A percentile compares a stretch with the other conserved stretches of the same genome.
Evolutionary conservation across 1,140 invertebrate species (phyloP).

Genomic region (Druon quercuslanigerum): DNA sequence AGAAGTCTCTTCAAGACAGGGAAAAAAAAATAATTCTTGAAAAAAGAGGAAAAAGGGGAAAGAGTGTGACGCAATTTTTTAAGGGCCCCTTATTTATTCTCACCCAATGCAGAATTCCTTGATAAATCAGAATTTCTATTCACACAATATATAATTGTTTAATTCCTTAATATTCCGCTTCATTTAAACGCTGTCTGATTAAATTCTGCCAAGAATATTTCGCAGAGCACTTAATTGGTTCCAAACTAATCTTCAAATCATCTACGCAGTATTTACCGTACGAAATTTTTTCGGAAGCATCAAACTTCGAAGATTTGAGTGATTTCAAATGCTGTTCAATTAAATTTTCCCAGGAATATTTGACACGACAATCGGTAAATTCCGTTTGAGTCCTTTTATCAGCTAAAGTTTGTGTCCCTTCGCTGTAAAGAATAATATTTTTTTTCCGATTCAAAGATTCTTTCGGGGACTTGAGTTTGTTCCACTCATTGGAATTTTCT

Average conservation of each 20-base stretch:
- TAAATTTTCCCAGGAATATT: slow-evolving; percentile 52
- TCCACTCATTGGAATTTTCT: background rate
- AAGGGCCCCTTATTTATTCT: slow-evolving; percentile 31
- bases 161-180: background rate
- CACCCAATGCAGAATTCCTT: background rate
- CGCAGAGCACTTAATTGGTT: slow-evolving; percentile 24
- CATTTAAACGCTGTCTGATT: background rate
- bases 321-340: slow-evolving; percentile 22
- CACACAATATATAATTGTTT: background rate
- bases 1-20: too few relatives aligned
- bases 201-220: slow-evolving; percentile 34
- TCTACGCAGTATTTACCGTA: background rate
- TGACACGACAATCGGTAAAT: slow-evolving; percentile 37
- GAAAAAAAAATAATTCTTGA: too few relatives aligned
- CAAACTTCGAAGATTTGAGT: background rate
- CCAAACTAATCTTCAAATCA: slow-evolving; percentile 37
- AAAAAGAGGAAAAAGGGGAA: too few relatives aligned
- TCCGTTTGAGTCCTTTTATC: slow-evolving; percentile 50
- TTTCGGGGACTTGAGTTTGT: background rate
- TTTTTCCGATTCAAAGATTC: slow-evolving; percentile 23
- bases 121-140: background rate
- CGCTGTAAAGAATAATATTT: slow-evolving; percentile 41
- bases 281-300: background rate
- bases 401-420: slow-evolving; percentile 49
- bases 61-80: too few relatives aligned